Evolutionary conservation across 2,797 vertebrate genomes (phyloP).

Genomic region (Pangasius larnaudii): DNA sequence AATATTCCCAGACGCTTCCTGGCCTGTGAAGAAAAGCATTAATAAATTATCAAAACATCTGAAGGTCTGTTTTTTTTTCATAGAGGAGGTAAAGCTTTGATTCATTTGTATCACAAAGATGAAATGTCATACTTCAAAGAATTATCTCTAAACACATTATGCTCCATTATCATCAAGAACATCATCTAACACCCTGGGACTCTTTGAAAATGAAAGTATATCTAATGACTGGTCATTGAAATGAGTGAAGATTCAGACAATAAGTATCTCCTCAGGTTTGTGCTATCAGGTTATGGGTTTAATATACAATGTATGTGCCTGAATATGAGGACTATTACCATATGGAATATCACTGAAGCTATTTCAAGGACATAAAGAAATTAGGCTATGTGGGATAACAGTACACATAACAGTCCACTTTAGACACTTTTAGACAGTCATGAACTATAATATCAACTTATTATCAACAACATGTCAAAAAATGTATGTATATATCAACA

Average conservation of each 20-base stretch:
- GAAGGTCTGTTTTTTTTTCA: slow-evolving; percentile 23
- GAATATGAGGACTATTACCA: neutral
- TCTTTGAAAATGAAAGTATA: slow-evolving; percentile 43
- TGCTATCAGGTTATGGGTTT: slow-evolving; percentile 3
- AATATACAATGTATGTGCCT: slow-evolving; percentile 15
- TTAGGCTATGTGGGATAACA: neutral
- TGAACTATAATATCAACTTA: neutral
- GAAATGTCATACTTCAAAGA: slow-evolving; percentile 47
- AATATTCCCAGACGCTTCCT: slow-evolving; percentile 52
- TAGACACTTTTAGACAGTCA: neutral
- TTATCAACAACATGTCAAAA: neutral
- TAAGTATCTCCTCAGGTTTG: slow-evolving; percentile 45
- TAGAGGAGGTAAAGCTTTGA: slow-evolving; percentile 34
- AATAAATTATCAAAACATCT: slow-evolving; percentile 44
- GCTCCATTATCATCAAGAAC: slow-evolving; percentile 38
- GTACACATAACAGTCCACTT: neutral
- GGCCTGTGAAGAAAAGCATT: slow-evolving; percentile 47
- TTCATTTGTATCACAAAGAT: slow-evolving; percentile 41
- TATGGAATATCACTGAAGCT: neutral
- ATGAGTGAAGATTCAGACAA: slow-evolving; percentile 29
- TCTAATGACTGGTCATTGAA: slow-evolving; percentile 48
- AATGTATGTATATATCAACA: neutral
- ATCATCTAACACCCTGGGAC: neutral
- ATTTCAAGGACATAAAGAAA: neutral
- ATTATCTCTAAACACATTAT: slow-evolving; percentile 30